These are phyloP conservation scores for Nephotettix cincticeps DNA, from an alignment of 1,140 invertebrate genomes.

Conservation along the genomic window DNA sequence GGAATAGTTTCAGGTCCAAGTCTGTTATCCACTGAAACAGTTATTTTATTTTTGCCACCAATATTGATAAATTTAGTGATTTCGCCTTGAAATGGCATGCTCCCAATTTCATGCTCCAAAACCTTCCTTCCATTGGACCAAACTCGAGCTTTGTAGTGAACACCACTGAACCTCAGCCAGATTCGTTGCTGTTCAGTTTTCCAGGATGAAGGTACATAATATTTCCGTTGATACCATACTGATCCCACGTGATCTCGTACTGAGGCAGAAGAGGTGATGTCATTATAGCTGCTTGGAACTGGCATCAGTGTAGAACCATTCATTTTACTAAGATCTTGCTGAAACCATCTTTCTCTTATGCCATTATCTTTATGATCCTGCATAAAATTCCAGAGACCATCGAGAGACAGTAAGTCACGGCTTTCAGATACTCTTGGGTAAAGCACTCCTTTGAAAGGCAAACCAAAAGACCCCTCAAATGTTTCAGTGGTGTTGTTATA, in stretches of 20 bases:
- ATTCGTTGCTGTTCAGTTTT: conserved; percentile 61
- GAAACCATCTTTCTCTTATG: conserved; percentile 75
- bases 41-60: conserved; percentile 74
- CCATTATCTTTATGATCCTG: conserved; percentile 63
- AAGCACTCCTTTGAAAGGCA: conserved; percentile 57
- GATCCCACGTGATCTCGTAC: conserved; percentile 91
- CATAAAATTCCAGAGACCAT: conserved; percentile 90
- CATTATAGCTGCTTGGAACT: conserved; percentile 95
- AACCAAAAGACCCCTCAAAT: too few relatives aligned
- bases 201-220: conserved; percentile 78
- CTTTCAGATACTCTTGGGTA: conserved; percentile 83
- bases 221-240: conserved; percentile 88
- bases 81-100: conserved; percentile 91
- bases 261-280: conserved; percentile 77
- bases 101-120: conserved; percentile 87
- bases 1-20: conserved; percentile 78
- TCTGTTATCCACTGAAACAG: conserved; percentile 94
- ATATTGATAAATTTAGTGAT: conserved; percentile 68
- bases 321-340: conserved; percentile 61
- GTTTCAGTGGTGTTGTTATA: too few relatives aligned
- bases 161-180: conserved; percentile 84
- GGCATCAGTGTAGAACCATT: conserved; percentile 62
- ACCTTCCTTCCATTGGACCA: conserved; percentile 84
- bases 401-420: conserved; percentile 67
- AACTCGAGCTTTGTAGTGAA: conserved; percentile 84